Evolutionary conservation across 2,888 invertebrate species (phyloP), one percentile per base, ranked within the genome.

Genomic region (Mamestra brassicae): DNA sequence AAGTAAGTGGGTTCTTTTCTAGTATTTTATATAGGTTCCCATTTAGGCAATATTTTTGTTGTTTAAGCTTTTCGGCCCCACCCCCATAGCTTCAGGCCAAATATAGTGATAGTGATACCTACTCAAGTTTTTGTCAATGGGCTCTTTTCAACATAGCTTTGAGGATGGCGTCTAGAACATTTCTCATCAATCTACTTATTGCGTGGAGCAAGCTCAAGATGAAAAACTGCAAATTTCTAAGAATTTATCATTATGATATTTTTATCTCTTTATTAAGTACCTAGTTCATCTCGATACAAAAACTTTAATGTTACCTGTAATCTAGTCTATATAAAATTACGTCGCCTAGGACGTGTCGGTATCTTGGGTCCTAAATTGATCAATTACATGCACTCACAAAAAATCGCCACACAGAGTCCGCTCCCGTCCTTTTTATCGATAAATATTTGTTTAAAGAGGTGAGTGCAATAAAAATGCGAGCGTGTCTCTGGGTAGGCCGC

Each of bases 381-480:
- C 89, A 87, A 81, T 87, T 81, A 83, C 77, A 80, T 63, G 66
- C 81, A 86, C 76, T 83, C 78, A 85, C 85, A 88, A 90, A 93
- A 92, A 91, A 90, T 88, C 85, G 84, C 81, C 73, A 75, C 80
- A 60, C 64, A 64, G 81, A 57, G 60, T 69, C 76, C 81, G 80
- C 81, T 84, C 90, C 90, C 89, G 88, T 90, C 89, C 91, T 90
- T 85, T 90, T 92, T 92, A 91, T 92, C 89, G 85, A 89, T 92
- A 92, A 95, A 94, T 95, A 94, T 95, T 95, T 94, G 93, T 93
- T 94, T 94, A 95, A 94, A 95, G 94, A 93, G 93, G 92, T 92
- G 92, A 92, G 87, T 92, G 92, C 94, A 95, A 96, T 96, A 96
- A 96, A 96, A 96, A 95, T 96, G 92, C 93, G 93, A 93, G 89